Percentiles rank a stretch among this genome's conserved stretches.
These are phyloP conservation scores for Pyrochroa serraticornis DNA, from an alignment of 2,888 invertebrate genomes.

Conservation along the genomic window DNA sequence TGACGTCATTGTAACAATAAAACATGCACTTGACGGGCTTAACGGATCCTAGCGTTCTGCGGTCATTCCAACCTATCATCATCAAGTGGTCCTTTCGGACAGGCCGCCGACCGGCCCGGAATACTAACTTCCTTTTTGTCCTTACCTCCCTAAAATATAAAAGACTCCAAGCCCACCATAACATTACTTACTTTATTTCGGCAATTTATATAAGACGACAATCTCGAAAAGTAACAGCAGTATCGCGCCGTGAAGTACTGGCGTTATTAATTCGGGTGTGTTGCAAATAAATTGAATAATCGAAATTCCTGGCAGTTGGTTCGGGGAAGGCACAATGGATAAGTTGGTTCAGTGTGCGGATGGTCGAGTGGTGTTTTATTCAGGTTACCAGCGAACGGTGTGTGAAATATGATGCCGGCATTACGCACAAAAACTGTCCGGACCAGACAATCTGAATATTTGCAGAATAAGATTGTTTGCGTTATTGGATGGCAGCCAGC, in stretches of 20 bases:
- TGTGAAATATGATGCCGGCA: too few species aligned
- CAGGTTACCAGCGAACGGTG: too few species aligned
- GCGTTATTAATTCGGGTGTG: conserved; percentile 12
- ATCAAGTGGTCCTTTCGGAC: conserved; percentile 43
- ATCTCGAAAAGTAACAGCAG: conserved; percentile 12
- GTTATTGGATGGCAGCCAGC: too few species aligned
- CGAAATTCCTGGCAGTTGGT: conserved; percentile 25
- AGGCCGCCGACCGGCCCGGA: conserved; percentile 34
- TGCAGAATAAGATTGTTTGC: too few species aligned
- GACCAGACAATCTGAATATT: too few species aligned
- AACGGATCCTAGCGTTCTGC: conserved; percentile 37
- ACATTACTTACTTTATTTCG: conserved; percentile 1
- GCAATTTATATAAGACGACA: neutral
- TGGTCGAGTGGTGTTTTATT: too few species aligned
- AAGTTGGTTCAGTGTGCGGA: too few species aligned
- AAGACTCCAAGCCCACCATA: conserved; percentile 16
- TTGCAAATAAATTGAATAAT: conserved; percentile 34
- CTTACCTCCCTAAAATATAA: conserved; percentile 31
- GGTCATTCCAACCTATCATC: conserved; percentile 46
- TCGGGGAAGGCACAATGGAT: too few species aligned
- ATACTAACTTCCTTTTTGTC: conserved; percentile 39
- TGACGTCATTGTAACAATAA: conserved; percentile 32
- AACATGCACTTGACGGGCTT: conserved; percentile 40
- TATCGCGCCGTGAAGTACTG: conserved; percentile 11
- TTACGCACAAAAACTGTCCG: too few species aligned